Evolutionary conservation across 2,797 vertebrate genomes (phyloP).

Genomic region (Lepus oiostolus): DNA sequence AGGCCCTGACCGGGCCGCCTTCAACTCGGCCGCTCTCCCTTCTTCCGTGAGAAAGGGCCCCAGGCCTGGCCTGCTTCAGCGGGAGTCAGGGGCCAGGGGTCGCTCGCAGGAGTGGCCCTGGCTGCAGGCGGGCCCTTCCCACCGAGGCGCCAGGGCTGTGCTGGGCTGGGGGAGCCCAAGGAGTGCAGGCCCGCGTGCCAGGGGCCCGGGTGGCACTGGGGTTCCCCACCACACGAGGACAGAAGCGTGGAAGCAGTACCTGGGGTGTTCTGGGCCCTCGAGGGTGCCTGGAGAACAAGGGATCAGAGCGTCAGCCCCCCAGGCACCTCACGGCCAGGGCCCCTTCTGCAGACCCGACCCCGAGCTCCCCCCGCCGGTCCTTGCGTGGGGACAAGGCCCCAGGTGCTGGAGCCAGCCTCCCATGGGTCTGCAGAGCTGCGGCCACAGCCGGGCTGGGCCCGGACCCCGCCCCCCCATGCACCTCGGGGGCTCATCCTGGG

Average conservation of each 20-base stretch:
- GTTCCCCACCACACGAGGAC: neutral
- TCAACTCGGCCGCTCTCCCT: neutral
- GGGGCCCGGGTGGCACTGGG: no score
- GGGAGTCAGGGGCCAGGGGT: rapidly evolving
- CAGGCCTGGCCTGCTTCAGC: rapidly evolving
- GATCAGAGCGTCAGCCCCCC: rapidly evolving
- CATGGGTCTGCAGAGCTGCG: neutral
- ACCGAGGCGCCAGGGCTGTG: no score
- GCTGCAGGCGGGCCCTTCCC: neutral
- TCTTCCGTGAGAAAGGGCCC: rapidly evolving
- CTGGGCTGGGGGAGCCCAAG: neutral
- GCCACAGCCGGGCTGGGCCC: no score
- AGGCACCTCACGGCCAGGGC: neutral
- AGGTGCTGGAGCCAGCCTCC: neutral
- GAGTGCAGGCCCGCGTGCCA: no score
- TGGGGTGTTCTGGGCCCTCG: slow-evolving; percentile 70
- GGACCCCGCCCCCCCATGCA: no score
- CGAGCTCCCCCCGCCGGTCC: no score
- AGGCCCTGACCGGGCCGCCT: no score
- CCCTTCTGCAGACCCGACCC: neutral
- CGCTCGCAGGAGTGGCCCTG: rapidly evolving
- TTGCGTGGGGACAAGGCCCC: neutral
- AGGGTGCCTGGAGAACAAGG: slow-evolving; percentile 78
- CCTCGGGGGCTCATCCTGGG: no score
- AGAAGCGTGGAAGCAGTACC: slow-evolving; percentile 69